phyloP scores from a whole-genome alignment of 1,140 invertebrate genomes.

The Monochamus saltuarius region DNA sequence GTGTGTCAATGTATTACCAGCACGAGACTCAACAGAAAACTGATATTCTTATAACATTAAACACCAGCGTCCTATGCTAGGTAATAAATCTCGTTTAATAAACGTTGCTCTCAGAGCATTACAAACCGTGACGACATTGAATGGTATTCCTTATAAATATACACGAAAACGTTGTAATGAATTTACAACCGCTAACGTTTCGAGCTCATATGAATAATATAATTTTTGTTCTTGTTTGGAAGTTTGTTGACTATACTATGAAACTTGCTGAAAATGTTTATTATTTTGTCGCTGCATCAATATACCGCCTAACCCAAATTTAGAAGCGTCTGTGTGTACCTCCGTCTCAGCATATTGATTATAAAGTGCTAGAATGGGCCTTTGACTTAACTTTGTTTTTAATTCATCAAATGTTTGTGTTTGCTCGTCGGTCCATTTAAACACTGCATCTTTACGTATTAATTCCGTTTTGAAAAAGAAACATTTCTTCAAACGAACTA shows the following conservation, averaged over 20 bases:
- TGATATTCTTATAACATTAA: constrained; percentile 50
- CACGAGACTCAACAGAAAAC: too few relatives aligned
- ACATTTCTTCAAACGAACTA: constrained; percentile 45
- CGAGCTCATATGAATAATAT: constrained; percentile 33
- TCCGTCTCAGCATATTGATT: constrained; percentile 26
- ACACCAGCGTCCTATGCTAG: constrained; percentile 45
- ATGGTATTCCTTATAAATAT: constrained; percentile 33
- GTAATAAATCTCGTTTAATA: constrained; percentile 34
- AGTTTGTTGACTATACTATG: constrained; percentile 46
- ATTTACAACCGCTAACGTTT: constrained; percentile 37
- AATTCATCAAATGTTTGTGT: constrained; percentile 1
- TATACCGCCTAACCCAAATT: constrained; percentile 12
- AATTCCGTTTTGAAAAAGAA: constrained; percentile 37
- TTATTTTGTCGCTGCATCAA: constrained; percentile 20
- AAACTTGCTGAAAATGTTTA: constrained; percentile 20
- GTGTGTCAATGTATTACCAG: too few relatives aligned
- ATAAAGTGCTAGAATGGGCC: constrained; percentile 13
- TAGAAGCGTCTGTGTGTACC: constrained; percentile 28
- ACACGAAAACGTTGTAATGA: constrained; percentile 36
- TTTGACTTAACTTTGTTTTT: constrained; percentile 8
- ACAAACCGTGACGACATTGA: constrained; percentile 41
- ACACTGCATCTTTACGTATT: constrained; percentile 17
- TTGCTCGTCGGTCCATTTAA: constrained; percentile 5
- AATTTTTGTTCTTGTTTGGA: constrained; percentile 32
- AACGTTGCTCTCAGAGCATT: constrained; percentile 29